Evolutionary conservation across 2,113 vertebrate genomes (phyloP), one percentile per base, ranked within the genome.

Genomic region (Salvator merianae): DNA sequence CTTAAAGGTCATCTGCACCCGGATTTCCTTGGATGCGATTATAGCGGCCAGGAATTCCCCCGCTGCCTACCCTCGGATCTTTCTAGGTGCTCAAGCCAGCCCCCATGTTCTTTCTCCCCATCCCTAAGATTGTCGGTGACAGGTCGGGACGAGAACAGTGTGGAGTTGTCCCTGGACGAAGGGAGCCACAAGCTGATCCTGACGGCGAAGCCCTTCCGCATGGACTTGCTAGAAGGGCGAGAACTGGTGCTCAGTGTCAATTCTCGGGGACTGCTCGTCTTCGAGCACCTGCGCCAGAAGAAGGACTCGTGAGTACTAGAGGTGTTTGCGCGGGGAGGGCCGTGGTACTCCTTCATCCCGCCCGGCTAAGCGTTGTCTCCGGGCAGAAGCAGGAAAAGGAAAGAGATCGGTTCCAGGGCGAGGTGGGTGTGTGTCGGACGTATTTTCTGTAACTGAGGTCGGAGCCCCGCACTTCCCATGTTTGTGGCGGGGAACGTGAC

Each of bases 211-310:
- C 98, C 98, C 0, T 99, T 99, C 92, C 96, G 98, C 7, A 93
- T 99, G 87, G 98, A 99, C 91, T 95, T 99, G 75, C 91, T 98
- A 89, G 97, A 97, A 63, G 97, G 95, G 20, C 94, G 94, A 1
- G 95, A 97, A 28, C 96, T 99, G 84, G 94, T 99, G 87, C 94
- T 98, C 91, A 98, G 98, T 20, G 94, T 99, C 81, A 99, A 99
- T 88, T 97, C 98, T 1, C 97, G 97, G 0, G 98, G 98, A 75
- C 97, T 99, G 69, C 91, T 99, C 88, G 93, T 94, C 36, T 97
- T 98, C 14, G 98, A 99, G 92, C 97, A 98, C 79, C 96, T 98
- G 87, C 95, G 97, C 83, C 95, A 94, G 53, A 97, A 97, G 92
- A 97, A 97, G 96, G 97, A 97, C 97, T 97, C 98, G 98, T 99